A percentile compares a stretch with the other conserved stretches of the same genome.
Evolutionary conservation across 2,888 invertebrate genomes (phyloP).

Genomic region (Nephrotoma appendiculata): DNA sequence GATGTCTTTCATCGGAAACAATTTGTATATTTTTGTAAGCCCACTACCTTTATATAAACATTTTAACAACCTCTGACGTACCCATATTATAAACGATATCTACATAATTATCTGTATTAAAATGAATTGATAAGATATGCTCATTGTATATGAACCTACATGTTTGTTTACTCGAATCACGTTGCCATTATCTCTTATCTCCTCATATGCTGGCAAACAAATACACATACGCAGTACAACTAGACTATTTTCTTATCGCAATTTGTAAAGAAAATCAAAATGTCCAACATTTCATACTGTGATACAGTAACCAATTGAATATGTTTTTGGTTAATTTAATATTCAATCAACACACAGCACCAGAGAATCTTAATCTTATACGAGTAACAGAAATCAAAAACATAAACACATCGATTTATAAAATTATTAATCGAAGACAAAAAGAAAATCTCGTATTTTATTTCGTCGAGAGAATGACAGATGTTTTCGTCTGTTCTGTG

Average conservation of each 20-base stretch:
- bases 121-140: background rate
- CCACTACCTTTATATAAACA: background rate
- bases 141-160: background rate
- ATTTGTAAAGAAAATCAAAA: background rate
- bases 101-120: background rate
- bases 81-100: background rate
- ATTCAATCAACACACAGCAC: background rate
- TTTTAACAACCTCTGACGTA: background rate
- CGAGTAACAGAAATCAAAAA: background rate
- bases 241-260: background rate
- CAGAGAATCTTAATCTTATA: background rate
- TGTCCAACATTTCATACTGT: background rate
- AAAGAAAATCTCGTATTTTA: background rate
- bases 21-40: background rate
- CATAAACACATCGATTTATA: background rate
- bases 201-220: background rate
- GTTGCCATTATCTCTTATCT: background rate
- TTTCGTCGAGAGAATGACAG: background rate
- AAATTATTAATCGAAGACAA: background rate
- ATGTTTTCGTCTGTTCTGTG: background rate
- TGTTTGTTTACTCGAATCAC: background rate
- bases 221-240: background rate
- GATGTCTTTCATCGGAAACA: too few species aligned
- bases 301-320: background rate
- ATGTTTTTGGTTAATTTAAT: background rate